Evolutionary conservation across 2,797 vertebrate genomes (phyloP).

Genomic region (Phalloptychus januarius): DNA sequence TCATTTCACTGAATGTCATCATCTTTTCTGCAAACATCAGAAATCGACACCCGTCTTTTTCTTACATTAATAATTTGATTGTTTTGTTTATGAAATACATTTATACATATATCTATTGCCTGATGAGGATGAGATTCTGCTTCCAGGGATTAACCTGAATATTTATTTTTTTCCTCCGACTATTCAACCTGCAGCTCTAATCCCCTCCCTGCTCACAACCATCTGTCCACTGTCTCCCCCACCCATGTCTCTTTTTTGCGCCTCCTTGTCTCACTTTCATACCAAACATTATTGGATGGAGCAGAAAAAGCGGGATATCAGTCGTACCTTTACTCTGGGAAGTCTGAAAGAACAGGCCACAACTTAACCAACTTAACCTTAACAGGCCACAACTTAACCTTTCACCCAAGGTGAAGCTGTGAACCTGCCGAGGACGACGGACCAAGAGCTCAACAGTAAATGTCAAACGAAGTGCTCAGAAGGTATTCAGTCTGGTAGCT

Average conservation of each 20-base stretch:
- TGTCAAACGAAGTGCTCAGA: slow-evolving; percentile 66
- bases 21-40: slow-evolving; percentile 48
- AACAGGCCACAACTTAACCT: background rate
- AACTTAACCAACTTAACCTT: no score
- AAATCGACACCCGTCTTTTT: slow-evolving; percentile 32
- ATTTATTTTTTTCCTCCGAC: slow-evolving; percentile 14
- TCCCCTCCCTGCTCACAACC: slow-evolving; percentile 54
- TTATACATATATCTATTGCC: background rate
- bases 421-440: slow-evolving; percentile 19
- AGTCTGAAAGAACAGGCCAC: background rate
- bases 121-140: slow-evolving; percentile 32
- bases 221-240: slow-evolving; percentile 54
- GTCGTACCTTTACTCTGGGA: background rate
- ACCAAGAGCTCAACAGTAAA: slow-evolving; percentile 48
- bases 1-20: slow-evolving; percentile 70
- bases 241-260: slow-evolving; percentile 1
- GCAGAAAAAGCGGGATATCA: slow-evolving; percentile 8
- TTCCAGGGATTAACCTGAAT: slow-evolving; percentile 53
- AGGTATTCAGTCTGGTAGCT: slow-evolving; percentile 48
- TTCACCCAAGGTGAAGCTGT: slow-evolving; percentile 5
- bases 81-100: slow-evolving; percentile 12
- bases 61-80: slow-evolving; percentile 12
- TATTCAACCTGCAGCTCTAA: slow-evolving; percentile 58
- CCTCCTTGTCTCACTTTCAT: slow-evolving; percentile 25
- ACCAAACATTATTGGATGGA: slow-evolving; percentile 14